A percentile compares a stretch with the other conserved stretches of the same genome.
phyloP scores from a whole-genome alignment of 2,113 vertebrate species.

The Chaetorhynchus papuensis region DNA sequence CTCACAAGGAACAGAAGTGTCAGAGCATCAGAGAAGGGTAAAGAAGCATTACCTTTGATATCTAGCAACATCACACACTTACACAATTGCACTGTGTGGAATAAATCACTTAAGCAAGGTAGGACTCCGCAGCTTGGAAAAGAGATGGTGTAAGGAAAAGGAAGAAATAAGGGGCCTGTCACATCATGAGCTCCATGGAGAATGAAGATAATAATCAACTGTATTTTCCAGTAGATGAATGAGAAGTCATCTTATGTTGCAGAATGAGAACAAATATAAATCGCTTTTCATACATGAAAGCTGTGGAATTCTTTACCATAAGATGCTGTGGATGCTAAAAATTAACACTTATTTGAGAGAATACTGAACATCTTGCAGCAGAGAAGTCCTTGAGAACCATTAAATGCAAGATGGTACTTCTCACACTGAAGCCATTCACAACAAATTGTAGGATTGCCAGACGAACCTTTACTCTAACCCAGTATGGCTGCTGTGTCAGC shows the following conservation, averaged over 20 bases:
- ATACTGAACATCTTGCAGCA: background rate
- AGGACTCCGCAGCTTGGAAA: background rate
- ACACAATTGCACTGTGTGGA: background rate
- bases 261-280: background rate
- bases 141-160: background rate
- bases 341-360: background rate
- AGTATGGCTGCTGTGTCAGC: background rate
- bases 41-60: background rate
- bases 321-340: background rate
- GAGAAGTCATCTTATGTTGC: background rate
- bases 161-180: background rate
- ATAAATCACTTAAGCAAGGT: background rate
- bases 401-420: background rate
- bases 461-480: background rate
- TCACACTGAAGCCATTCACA: background rate
- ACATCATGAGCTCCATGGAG: background rate
- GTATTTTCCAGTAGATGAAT: background rate
- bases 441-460: background rate
- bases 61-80: background rate
- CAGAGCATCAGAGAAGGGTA: background rate
- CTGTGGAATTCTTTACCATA: background rate
- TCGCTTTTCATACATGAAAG: background rate
- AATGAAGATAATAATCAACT: background rate
- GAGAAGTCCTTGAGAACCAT: background rate
- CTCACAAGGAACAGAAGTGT: background rate